phyloP scores from a whole-genome alignment of 2,113 vertebrate genomes.

The Columba livia region DNA sequence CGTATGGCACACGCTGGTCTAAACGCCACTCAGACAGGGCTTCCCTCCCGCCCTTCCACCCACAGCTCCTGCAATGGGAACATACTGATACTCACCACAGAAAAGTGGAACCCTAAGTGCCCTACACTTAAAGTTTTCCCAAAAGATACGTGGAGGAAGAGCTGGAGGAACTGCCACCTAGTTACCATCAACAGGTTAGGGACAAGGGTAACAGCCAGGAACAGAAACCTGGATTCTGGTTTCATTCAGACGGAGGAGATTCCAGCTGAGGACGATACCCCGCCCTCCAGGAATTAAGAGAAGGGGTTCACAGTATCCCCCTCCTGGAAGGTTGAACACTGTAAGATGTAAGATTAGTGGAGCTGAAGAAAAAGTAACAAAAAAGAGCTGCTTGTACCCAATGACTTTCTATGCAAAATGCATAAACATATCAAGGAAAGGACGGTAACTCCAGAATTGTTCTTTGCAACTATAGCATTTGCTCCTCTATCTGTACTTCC shows the following conservation, averaged over 20 bases:
- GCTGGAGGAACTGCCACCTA: background rate
- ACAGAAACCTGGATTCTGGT: background rate
- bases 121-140: background rate
- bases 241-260: background rate
- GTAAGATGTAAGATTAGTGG: background rate
- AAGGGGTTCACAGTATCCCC: background rate
- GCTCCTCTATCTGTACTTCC: background rate
- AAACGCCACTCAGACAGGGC: background rate
- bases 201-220: background rate
- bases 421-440: background rate
- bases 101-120: background rate
- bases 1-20: rapidly evolving
- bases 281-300: background rate
- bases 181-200: background rate
- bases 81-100: rapidly evolving
- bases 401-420: background rate
- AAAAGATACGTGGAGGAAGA: background rate
- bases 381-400: background rate
- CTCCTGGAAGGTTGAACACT: background rate
- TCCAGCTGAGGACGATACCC: background rate
- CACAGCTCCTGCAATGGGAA: background rate
- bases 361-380: background rate
- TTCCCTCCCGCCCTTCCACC: background rate
- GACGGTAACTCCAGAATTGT: background rate
- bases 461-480: background rate